Evolutionary conservation across 2,888 invertebrate genomes (phyloP).

Genomic region (Acholoe squamosa): DNA sequence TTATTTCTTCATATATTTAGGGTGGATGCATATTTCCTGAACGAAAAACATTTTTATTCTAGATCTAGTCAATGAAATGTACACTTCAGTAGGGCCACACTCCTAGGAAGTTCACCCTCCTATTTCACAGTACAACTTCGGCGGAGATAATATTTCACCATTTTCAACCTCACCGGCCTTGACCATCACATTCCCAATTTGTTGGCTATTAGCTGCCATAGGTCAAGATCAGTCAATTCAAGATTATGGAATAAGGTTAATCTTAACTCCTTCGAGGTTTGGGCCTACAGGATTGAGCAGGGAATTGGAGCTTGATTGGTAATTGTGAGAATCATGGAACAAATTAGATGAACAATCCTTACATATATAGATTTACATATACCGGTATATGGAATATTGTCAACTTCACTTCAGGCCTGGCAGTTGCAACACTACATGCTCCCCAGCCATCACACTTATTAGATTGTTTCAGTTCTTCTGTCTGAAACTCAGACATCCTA

Average conservation of each 20-base stretch:
- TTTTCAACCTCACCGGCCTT: background rate
- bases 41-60: too few relatives aligned
- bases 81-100: too few relatives aligned
- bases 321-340: background rate
- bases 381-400: background rate
- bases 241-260: background rate
- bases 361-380: background rate
- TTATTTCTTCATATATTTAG: too few relatives aligned
- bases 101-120: too few relatives aligned
- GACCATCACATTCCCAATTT: background rate
- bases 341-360: background rate
- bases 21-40: too few relatives aligned
- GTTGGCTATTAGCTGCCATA: slow-evolving; percentile 8
- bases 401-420: background rate
- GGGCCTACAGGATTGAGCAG: slow-evolving; percentile 11
- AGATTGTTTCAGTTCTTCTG: background rate
- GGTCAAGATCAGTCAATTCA: slow-evolving; percentile 10
- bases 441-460: background rate
- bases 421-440: slow-evolving; percentile 44
- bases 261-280: background rate
- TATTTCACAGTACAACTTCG: too few relatives aligned
- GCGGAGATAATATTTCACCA: too few relatives aligned
- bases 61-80: too few relatives aligned
- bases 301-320: background rate
- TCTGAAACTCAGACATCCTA: background rate